Evolutionary conservation across 2,797 vertebrate genomes (phyloP).

Genomic region (Sibirionetta formosa): DNA sequence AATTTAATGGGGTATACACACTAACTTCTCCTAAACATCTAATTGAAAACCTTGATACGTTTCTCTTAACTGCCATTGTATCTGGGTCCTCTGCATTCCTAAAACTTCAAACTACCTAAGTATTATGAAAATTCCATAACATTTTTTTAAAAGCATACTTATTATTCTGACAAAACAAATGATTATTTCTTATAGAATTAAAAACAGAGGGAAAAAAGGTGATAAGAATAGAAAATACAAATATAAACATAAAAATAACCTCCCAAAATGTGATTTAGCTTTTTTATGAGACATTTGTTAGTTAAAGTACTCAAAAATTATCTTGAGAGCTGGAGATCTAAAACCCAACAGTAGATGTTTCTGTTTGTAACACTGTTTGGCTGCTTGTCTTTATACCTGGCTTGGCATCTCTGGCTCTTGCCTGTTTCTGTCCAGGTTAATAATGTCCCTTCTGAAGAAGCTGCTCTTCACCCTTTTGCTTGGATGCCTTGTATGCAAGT

Average conservation of each 20-base stretch:
- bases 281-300: background rate
- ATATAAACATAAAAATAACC: background rate
- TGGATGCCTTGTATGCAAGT: background rate
- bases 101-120: background rate
- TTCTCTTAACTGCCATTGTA: background rate
- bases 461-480: background rate
- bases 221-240: background rate
- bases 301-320: background rate
- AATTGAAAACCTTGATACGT: background rate
- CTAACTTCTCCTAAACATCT: background rate
- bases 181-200: background rate
- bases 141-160: background rate
- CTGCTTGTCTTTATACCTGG: background rate
- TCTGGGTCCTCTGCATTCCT: background rate
- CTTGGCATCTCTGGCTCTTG: background rate
- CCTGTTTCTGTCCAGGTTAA: background rate
- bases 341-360: background rate
- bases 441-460: background rate
- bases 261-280: background rate
- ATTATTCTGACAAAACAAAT: background rate
- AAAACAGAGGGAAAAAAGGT: background rate
- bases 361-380: background rate
- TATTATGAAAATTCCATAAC: background rate
- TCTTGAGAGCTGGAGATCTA: background rate
- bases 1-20: background rate